These are phyloP conservation scores for Theonella swinhoei DNA, from an alignment of 37 sponge, comb jelly and placozoan species.

Conservation along the genomic window DNA sequence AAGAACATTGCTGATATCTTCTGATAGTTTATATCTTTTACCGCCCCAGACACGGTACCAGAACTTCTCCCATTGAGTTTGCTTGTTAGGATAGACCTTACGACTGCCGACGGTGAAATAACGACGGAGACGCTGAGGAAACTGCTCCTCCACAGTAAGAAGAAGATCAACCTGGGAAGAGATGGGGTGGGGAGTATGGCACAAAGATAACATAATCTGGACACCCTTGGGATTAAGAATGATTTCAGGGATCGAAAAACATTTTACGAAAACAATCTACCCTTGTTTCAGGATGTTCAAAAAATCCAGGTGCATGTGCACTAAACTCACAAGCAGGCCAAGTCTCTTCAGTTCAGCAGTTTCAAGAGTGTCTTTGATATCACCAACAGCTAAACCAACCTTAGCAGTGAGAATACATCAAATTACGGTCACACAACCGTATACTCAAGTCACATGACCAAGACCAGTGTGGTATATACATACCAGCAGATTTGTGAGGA, in stretches of 20 bases:
- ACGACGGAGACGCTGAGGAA: constrained; percentile 38
- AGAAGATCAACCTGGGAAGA: constrained; percentile 63
- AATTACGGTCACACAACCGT: not conserved
- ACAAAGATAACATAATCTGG: no score
- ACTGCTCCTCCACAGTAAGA: constrained; percentile 62
- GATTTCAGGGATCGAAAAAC: no score
- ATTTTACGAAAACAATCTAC: not conserved
- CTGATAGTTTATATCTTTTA: constrained; percentile 36
- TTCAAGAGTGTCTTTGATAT: constrained; percentile 92
- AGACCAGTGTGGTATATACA: not conserved
- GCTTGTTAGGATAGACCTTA: constrained; percentile 51
- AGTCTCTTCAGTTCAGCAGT: constrained; percentile 82
- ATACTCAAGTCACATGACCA: not conserved
- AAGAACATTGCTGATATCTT: constrained; percentile 53
- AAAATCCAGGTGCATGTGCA: not conserved
- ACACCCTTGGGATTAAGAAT: no score
- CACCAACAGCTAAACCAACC: constrained; percentile 99
- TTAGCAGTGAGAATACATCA: constrained; percentile 17
- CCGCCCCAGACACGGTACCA: constrained; percentile 9
- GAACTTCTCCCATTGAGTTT: constrained; percentile 26
- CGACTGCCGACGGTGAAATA: constrained; percentile 17
- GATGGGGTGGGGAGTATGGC: not conserved
- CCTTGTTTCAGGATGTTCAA: not conserved
- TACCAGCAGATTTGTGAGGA: constrained; percentile 95
- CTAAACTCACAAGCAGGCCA: constrained; percentile 80